Base-by-base conservation (phyloP, 2,113 vertebrate genomes). In the Percopsis transmontana region DNA sequence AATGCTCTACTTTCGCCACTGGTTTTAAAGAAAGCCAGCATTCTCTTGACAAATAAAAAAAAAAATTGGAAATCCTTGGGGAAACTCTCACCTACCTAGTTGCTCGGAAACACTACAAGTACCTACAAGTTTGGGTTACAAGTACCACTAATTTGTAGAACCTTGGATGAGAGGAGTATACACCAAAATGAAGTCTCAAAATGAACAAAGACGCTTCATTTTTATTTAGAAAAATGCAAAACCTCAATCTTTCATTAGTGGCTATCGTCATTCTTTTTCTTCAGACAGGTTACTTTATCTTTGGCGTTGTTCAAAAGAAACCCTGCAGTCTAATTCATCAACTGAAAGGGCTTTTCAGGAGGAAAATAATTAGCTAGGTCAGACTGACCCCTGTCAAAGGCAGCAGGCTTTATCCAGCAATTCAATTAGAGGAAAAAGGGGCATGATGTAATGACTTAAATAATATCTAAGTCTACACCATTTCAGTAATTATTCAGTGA, bases 311-410 rank as follows among this genome's bases (percentile, higher is more conserved):
- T 64, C 40, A 62, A 76, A 66, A 77, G 59, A 84, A 72, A 54
- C 63, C 72, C 66, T 53, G 56, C 62, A 9, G 21, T 57, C 65
- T 73, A 72, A 80, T 86, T 89, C 78, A 79, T 85, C 64, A 71
- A 62, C 39, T 59, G 2, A 62, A 76, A 71, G 76, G 75, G 58
- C 80, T 82, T 87, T 90, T 91, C 76, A 88, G 42, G 70, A 59
- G 66, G 70, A 86, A 74, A 79, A 77, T 76, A 88, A 85, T 79
- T 70, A 80, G 72, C 70, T 80, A 73, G 92, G 90, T 92, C 91
- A 90, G 72, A 58, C 66, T 88, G 91, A 91, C 90, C 91, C 64
- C 39, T 82, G 76, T 68, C 70, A 76, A 76, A 85, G 56, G 64
- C 70, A 83, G 64, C 58, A 66, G 69, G 75, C 80, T 86, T 89